These are phyloP conservation scores for Cavia porcellus DNA, from an alignment of 2,113 vertebrate genomes.

Conservation along the genomic window DNA sequence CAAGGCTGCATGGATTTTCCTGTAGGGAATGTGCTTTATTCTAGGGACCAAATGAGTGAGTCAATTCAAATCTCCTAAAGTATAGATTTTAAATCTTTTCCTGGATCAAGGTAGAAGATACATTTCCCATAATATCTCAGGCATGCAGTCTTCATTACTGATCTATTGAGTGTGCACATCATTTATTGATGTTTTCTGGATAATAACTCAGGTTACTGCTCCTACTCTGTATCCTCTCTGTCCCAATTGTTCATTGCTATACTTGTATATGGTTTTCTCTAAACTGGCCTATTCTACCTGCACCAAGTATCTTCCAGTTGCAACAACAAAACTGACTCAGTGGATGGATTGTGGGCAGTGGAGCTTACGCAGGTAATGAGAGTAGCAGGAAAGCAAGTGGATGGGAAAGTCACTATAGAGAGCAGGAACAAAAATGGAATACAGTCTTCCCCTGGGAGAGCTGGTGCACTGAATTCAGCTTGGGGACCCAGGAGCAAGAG, in stretches of 20 bases:
- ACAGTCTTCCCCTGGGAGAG: neutral
- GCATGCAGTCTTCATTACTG: neutral
- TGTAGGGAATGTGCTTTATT: too few relatives aligned
- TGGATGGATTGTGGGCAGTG: too few relatives aligned
- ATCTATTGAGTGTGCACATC: neutral
- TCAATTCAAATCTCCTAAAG: too few relatives aligned
- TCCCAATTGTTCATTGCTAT: neutral
- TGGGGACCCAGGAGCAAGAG: neutral
- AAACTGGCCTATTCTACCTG: neutral
- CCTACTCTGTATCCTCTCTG: neutral
- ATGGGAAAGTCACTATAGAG: neutral
- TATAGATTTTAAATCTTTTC: too few relatives aligned
- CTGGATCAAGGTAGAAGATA: too few relatives aligned
- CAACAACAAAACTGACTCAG: neutral
- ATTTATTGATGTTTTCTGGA: neutral
- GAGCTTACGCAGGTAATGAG: neutral
- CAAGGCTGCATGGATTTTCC: too few relatives aligned
- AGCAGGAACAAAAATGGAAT: too few relatives aligned
- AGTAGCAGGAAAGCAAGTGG: neutral
- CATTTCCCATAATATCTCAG: neutral
- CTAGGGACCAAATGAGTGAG: too few relatives aligned
- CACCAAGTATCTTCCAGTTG: neutral
- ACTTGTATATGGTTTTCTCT: neutral
- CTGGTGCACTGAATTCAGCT: neutral
- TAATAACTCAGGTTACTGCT: neutral